Evolutionary conservation across 2,888 invertebrate species (phyloP).

Genomic region (Orthonevra nobilis): DNA sequence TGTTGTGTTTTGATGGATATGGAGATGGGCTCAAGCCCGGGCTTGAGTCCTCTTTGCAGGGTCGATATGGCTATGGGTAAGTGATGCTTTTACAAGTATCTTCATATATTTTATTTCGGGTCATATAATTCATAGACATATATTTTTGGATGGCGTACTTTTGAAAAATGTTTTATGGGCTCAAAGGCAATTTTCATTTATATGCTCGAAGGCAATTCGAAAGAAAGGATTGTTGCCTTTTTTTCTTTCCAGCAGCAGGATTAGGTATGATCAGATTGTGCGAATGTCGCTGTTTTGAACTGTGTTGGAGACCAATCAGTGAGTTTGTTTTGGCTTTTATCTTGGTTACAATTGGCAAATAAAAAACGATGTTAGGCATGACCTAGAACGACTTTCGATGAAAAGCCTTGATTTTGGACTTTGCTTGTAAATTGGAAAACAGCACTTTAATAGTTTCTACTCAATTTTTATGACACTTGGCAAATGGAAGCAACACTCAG

Average conservation of each 20-base stretch:
- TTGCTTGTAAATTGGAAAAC: too few species aligned
- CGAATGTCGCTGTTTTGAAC: too few species aligned
- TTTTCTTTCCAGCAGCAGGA: too few species aligned
- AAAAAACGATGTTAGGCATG: too few species aligned
- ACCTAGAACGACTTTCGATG: too few species aligned
- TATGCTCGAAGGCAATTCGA: conserved; percentile 54
- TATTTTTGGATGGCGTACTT: conserved; percentile 52
- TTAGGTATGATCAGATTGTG: conserved; percentile 27
- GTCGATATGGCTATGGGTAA: conserved; percentile 27
- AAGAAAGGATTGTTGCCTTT: conserved; percentile 57
- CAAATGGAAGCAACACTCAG: too few species aligned
- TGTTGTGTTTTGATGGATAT: conserved; percentile 65
- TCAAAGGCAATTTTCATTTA: conserved; percentile 53
- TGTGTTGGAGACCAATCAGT: too few species aligned
- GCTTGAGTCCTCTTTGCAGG: conserved; percentile 1
- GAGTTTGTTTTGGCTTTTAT: too few species aligned
- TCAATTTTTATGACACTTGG: too few species aligned
- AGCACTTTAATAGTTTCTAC: too few species aligned
- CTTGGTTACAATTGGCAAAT: too few species aligned
- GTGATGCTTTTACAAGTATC: conserved; percentile 64
- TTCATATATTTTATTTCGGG: conserved; percentile 63
- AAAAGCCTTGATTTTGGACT: too few species aligned
- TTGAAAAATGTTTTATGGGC: conserved; percentile 65
- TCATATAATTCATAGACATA: conserved; percentile 57
- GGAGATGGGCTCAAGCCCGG: conserved; percentile 35